phyloP scores from a whole-genome alignment of 2,797 vertebrate genomes.

The Sebastolobus alascanus region DNA sequence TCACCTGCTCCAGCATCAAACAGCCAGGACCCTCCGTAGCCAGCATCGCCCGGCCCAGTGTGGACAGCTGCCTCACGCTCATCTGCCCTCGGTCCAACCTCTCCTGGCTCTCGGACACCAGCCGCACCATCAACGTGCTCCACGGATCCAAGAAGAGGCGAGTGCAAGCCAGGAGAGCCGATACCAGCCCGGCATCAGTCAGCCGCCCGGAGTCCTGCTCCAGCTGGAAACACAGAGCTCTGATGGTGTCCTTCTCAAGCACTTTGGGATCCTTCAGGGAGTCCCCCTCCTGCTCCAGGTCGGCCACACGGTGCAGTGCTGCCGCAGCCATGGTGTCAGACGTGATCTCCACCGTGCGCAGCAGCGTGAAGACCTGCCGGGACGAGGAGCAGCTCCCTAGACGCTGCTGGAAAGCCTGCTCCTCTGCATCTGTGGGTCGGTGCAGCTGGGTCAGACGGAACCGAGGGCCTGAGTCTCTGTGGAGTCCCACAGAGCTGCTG shows the following conservation, averaged over 20 bases:
- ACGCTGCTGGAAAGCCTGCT: conserved; percentile 73
- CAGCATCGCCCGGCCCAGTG: conserved; percentile 87
- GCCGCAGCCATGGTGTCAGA: conserved; percentile 86
- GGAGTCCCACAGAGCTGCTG: conserved; percentile 72
- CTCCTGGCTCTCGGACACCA: conserved; percentile 87
- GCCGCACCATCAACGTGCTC: conserved; percentile 83
- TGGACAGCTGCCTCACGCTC: conserved; percentile 82
- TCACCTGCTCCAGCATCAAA: conserved; percentile 77
- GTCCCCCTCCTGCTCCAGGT: conserved; percentile 80
- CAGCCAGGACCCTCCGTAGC: conserved; percentile 78
- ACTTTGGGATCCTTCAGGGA: conserved; percentile 76
- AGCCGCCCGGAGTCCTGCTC: conserved; percentile 83
- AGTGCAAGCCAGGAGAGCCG: conserved; percentile 86
- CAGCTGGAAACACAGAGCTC: conserved; percentile 87
- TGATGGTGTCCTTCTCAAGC: conserved; percentile 83
- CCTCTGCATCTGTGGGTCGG: conserved; percentile 69
- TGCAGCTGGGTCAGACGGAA: conserved; percentile 70
- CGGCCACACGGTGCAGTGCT: conserved; percentile 87
- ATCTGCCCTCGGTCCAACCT: conserved; percentile 83
- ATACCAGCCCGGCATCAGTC: conserved; percentile 84
- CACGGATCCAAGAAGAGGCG: conserved; percentile 86
- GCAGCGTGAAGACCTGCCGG: conserved; percentile 84
- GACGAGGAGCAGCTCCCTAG: conserved; percentile 80
- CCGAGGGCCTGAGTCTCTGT: conserved; percentile 56
- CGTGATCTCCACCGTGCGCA: conserved; percentile 78